These are phyloP conservation scores for Neotoxoptera formosana DNA, from an alignment of 1,140 invertebrate species.

Conservation along the genomic window DNA sequence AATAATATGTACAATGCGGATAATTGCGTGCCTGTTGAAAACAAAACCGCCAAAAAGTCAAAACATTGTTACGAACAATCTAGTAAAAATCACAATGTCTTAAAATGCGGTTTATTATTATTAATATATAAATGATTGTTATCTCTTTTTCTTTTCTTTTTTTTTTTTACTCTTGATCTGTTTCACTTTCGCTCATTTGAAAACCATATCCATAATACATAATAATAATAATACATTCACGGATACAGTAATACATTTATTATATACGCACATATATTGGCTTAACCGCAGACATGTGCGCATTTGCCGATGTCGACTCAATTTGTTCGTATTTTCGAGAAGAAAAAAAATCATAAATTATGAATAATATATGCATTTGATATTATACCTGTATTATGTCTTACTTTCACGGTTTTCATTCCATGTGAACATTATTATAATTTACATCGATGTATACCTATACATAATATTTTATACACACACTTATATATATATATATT, in stretches of 20 bases:
- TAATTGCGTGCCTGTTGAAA: neutral
- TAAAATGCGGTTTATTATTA: conserved; percentile 5
- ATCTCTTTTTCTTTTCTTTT: neutral
- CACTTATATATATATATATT: neutral
- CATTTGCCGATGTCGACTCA: neutral
- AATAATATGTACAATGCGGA: neutral
- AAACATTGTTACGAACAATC: neutral
- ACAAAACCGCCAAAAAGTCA: conserved; percentile 8
- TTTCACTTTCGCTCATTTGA: conserved; percentile 43
- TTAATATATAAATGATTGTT: neutral
- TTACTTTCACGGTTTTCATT: conserved; percentile 44
- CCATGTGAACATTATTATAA: conserved; percentile 35
- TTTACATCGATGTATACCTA: neutral
- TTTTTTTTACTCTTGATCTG: conserved; percentile 11
- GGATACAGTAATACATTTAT: neutral
- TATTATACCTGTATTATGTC: neutral
- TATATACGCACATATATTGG: neutral
- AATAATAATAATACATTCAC: neutral
- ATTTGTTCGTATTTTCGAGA: neutral
- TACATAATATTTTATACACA: neutral
- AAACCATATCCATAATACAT: neutral
- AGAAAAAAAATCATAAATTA: conserved; percentile 1
- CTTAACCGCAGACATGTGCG: neutral
- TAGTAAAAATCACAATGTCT: conserved; percentile 16
- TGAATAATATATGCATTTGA: neutral